A percentile compares a stretch with the other conserved stretches of the same genome.
Evolutionary conservation across 2,797 vertebrate species (phyloP).

Genomic region (Gymnoscopelus braueri): DNA sequence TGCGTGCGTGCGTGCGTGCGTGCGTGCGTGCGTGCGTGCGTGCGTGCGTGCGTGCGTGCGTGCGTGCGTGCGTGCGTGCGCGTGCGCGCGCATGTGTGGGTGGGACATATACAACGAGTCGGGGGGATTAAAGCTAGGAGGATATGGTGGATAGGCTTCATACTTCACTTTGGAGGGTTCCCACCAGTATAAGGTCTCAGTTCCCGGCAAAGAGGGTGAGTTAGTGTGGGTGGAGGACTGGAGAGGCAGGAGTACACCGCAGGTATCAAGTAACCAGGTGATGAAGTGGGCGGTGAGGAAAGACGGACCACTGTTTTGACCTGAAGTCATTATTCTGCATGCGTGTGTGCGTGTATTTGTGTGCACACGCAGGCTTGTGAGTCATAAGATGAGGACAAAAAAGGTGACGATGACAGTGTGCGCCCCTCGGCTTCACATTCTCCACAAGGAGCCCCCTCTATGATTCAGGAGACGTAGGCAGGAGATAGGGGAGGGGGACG

Average conservation of each 20-base stretch:
- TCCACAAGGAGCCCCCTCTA: not conserved
- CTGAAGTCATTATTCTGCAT: constrained; percentile 38
- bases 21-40: too few species aligned
- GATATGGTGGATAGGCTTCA: constrained; percentile 1
- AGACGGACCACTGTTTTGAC: constrained; percentile 23
- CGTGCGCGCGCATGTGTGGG: too few species aligned
- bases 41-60: too few species aligned
- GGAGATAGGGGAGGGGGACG: not conserved
- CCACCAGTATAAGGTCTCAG: constrained; percentile 64
- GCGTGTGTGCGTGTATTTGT: too few species aligned
- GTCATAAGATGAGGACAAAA: too few species aligned
- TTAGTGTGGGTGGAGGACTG: constrained; percentile 3
- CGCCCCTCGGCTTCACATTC: constrained; percentile 24
- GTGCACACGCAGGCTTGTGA: too few species aligned
- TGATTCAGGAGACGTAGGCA: constrained; percentile 22
- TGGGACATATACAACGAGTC: too few species aligned
- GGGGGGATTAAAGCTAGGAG: too few species aligned
- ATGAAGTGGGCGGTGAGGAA: constrained; percentile 27
- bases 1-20: too few species aligned
- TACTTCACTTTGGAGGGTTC: constrained; percentile 43
- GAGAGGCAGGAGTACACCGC: not conserved
- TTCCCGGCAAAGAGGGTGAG: constrained; percentile 6
- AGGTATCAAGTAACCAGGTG: constrained; percentile 54
- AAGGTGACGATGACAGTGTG: constrained; percentile 24
- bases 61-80: too few species aligned